Evolutionary conservation across 2,888 invertebrate genomes (phyloP).

Genomic region (Chromoteleia sp.): DNA sequence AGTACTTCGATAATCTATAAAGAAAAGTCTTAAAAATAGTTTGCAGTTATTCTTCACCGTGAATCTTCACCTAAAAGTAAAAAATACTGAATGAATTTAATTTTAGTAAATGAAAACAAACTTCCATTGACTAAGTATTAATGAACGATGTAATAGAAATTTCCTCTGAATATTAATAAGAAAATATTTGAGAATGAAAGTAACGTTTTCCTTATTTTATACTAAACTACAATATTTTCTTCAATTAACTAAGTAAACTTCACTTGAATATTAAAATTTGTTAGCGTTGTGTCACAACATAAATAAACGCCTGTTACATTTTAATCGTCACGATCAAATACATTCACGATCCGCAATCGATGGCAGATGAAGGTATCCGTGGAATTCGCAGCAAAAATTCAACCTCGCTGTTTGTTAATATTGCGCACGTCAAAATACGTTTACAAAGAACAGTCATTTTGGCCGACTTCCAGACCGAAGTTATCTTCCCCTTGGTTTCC

Average conservation of each 20-base stretch:
- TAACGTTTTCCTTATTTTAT: neutral
- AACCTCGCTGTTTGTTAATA: slow-evolving; percentile 54
- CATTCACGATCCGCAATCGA: slow-evolving; percentile 29
- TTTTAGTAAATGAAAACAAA: slow-evolving; percentile 3
- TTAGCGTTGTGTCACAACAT: slow-evolving; percentile 16
- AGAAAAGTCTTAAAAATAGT: too few relatives aligned
- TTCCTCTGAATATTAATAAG: slow-evolving; percentile 2
- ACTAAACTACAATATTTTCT: slow-evolving; percentile 14
- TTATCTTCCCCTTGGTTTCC: slow-evolving; percentile 55
- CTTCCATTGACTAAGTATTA: neutral
- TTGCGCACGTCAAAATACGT: slow-evolving; percentile 53
- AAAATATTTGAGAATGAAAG: slow-evolving; percentile 1
- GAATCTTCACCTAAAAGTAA: too few relatives aligned
- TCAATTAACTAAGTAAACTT: slow-evolving; percentile 33
- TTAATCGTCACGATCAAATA: slow-evolving; percentile 21
- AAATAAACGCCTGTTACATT: slow-evolving; percentile 30
- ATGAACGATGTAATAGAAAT: slow-evolving; percentile 11
- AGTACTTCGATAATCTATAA: too few relatives aligned
- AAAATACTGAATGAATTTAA: too few relatives aligned
- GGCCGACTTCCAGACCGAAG: slow-evolving; percentile 62
- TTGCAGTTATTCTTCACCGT: too few relatives aligned
- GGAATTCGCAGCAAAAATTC: slow-evolving; percentile 19
- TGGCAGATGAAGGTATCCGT: slow-evolving; percentile 12
- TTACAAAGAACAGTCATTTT: slow-evolving; percentile 67
- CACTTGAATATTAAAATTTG: slow-evolving; percentile 20